These are phyloP conservation scores for Uromys caudimaculatus DNA, from an alignment of 2,797 vertebrate genomes.

Conservation along the genomic window DNA sequence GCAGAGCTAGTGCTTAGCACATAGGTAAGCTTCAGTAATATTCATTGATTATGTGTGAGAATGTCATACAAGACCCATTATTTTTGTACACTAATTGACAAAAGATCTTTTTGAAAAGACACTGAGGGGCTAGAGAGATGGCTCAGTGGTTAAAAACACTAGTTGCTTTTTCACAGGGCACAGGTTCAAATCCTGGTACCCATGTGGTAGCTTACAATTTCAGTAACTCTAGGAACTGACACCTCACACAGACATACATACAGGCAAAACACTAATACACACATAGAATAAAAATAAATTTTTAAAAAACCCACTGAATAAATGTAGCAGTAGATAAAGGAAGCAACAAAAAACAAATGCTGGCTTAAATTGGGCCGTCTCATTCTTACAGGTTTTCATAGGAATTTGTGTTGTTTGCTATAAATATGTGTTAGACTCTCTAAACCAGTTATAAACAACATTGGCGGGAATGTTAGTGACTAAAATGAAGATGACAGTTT, in stretches of 20 bases:
- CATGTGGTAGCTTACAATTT: not conserved
- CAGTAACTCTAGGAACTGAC: not conserved
- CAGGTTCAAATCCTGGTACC: not conserved
- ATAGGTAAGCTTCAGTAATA: not conserved
- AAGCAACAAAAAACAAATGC: not conserved
- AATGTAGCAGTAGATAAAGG: not conserved
- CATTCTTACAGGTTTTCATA: not conserved
- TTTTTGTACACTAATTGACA: not conserved
- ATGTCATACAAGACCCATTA: not conserved
- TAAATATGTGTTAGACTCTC: slow-evolving; percentile 13
- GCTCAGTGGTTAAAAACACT: not conserved
- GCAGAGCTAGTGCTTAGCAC: not conserved
- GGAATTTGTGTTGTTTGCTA: not conserved
- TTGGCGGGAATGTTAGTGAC: not conserved
- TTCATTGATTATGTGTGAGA: not conserved
- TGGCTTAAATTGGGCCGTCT: not conserved
- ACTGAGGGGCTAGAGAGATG: not conserved
- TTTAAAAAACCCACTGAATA: not conserved
- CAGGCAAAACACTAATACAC: not conserved
- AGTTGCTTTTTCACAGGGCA: not conserved
- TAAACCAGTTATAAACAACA: not conserved
- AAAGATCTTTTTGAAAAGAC: not conserved
- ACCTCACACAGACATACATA: not conserved
- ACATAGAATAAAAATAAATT: not conserved
- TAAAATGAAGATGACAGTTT: slow-evolving; percentile 44